Evolutionary conservation across 1,140 invertebrate species (phyloP), one percentile per base, ranked within the genome.

Genomic region (Belonocnema kinseyi): DNA sequence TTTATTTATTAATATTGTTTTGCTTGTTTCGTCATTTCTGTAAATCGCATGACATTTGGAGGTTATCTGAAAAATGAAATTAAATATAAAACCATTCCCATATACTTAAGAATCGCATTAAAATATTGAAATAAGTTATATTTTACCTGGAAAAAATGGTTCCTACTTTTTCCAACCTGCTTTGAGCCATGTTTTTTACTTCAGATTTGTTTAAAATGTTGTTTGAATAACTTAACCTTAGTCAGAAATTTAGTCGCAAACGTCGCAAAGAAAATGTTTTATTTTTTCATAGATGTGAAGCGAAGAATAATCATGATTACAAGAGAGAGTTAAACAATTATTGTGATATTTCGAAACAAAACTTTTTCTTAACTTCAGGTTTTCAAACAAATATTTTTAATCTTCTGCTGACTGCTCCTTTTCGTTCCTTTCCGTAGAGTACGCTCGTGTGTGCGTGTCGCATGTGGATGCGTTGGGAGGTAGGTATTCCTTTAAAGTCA

Each of bases 91-190:
- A 50, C 40, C 66, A 10, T 51, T 71, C 14, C 58, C 33, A 50
- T 79, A 50, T 72, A 46, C 74, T 73, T 73, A 54, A 40, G 53
- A 75, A 13, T 58, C 14, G 19, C 26, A 33, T 33, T 52, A 52
- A 21, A 66, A 56, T 50, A 33, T 0, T 46, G 17, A 53, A 72
- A 50, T 77, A n/a, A 12, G 19, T 52, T 72, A 5, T 14, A 73
- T 66, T 40, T 83, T 91, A 95, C 95, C 95, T 93, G 2, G 93
- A 91, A 84, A 93, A 95, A 83, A 96, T 95, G 12, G 95, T 95
- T 61, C 95, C 95, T 85, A 96, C 93, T 90, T 93, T 94, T 90
- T 96, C 94, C 73, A 95, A 89, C 85, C 95, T 93, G 86, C 94
- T 95, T 70, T 92, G 90, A 19, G 94, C 94, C 94, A 95, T 95